Evolutionary conservation across 2,113 vertebrate species (phyloP).

Genomic region (Typhlomys cinereus): DNA sequence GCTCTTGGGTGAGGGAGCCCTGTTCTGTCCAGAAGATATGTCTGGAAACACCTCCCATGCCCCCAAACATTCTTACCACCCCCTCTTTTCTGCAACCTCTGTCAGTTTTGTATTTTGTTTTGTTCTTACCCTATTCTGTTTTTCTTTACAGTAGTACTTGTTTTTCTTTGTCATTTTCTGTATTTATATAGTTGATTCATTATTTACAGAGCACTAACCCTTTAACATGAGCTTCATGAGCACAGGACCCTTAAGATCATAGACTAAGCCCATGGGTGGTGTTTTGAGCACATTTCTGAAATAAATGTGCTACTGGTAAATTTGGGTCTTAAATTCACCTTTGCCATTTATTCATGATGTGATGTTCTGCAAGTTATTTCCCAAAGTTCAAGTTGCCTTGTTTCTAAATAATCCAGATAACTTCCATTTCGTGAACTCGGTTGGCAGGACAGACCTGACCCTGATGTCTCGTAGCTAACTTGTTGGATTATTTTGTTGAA

Average conservation of each 20-base stretch:
- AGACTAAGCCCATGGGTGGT: background rate
- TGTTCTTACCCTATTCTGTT: background rate
- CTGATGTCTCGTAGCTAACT: background rate
- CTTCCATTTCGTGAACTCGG: background rate
- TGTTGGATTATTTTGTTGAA: background rate
- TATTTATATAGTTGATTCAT: background rate
- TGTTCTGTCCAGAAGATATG: no score
- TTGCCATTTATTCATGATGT: background rate
- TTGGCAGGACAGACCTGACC: background rate
- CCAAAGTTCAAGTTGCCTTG: background rate
- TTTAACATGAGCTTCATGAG: background rate
- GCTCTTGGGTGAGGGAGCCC: no score
- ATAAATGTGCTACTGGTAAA: background rate
- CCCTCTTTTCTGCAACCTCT: no score
- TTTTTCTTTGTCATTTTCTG: background rate
- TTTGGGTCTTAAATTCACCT: background rate
- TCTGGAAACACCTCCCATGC: no score
- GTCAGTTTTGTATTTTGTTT: background rate
- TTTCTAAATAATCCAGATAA: constrained; percentile 2
- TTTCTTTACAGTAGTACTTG: background rate
- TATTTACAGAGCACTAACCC: background rate
- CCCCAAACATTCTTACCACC: no score
- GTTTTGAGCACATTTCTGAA: background rate
- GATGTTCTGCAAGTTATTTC: background rate
- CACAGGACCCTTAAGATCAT: background rate